Percentiles rank a stretch among this genome's conserved stretches.
phyloP scores from a whole-genome alignment of 2,113 vertebrate species.

The Ursus arctos region DNA sequence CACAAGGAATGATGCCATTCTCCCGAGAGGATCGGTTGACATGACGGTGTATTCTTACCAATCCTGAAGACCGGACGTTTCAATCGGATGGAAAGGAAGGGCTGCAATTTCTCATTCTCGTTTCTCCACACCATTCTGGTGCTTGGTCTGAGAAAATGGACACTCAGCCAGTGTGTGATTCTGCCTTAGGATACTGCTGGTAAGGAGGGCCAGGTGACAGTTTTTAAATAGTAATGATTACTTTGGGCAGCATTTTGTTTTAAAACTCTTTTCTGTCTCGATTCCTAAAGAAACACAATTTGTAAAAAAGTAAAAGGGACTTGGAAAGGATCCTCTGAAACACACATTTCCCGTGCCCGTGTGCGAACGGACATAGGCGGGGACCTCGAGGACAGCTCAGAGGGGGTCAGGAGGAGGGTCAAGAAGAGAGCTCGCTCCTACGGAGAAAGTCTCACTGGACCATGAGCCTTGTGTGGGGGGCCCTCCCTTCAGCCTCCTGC shows the following conservation, averaged over 20 bases:
- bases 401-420: background rate
- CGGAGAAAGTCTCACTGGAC: background rate
- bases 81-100: background rate
- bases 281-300: background rate
- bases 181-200: background rate
- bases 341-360: accelerated
- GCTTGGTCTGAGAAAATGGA: background rate
- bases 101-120: accelerated
- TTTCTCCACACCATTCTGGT: background rate
- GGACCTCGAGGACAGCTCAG: background rate
- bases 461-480: accelerated
- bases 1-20: background rate
- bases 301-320: background rate
- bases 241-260: background rate
- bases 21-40: background rate
- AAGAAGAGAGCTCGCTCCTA: background rate
- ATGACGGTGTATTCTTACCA: too few species aligned
- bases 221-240: background rate
- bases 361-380: background rate
- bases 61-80: background rate
- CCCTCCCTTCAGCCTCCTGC: background rate
- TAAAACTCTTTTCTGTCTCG: background rate
- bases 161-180: background rate
- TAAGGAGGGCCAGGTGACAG: background rate
- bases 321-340: background rate